Base-by-base conservation (phyloP, 1,140 invertebrate genomes). In the Neodiprion lecontei region DNA sequence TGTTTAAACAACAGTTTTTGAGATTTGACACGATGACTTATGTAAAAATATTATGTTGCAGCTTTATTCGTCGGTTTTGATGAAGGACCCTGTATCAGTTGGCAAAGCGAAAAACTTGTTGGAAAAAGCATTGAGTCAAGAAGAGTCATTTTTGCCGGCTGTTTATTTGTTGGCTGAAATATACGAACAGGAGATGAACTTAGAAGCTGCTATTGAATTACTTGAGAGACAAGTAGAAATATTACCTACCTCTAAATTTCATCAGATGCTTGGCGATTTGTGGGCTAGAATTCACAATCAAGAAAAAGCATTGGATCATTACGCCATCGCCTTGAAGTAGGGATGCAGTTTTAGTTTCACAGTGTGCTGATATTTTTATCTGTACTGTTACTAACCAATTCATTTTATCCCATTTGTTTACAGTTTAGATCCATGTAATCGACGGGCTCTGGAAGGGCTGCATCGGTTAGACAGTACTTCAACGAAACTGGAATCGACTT, bases 251-350 rank as follows among this genome's bases (percentile, higher is more conserved):
- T 92, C 90, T 70, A 90, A 90, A 78, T 85, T 95, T 8, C 94
- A 95, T 84, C 92, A 93, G 80, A 90, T 93, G 85, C 83, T 95
- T 1, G 94, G 92, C 3, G 93, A 95, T 80, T 90, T 94, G 61
- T 89, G 87, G 79, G 82, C 86, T 12, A 85, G 87, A 72, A 78
- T 90, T 61, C 87, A 88, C 48, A 93, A 94, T 76, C 90, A 93
- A 72, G 91, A 93, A 61, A 94, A 94, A 78, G 94, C 94, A 65
- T 88, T 94, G 48, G 90, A 94, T 80, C 93, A 94, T 80, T 95
- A 92, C 81, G 91, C 90, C 69, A 91, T 91, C 76, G 93, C 94
- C 40, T 84, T 95, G 61, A 93, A 91, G 92, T 93, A 88, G 83
- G 82, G 74, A 47, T 17, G 53, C 53, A 14, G 40, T 67, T 48